phyloP scores from a whole-genome alignment of 2,888 invertebrate species.

The Diarsia mendica region DNA sequence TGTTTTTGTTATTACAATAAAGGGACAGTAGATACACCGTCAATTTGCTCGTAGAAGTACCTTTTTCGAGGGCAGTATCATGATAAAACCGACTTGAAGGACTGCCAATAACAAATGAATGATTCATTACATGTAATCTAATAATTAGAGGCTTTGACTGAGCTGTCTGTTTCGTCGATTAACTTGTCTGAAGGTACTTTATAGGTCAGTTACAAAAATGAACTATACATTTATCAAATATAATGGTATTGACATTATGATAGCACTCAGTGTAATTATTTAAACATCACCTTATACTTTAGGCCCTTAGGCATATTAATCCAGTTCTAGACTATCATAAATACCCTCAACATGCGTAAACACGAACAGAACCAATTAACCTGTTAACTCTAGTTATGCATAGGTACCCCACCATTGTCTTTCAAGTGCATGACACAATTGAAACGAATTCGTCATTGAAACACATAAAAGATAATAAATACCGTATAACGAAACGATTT shows the following conservation, averaged over 20 bases:
- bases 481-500: conserved; percentile 89
- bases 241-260: conserved; percentile 14
- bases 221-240: background rate
- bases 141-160: conserved; percentile 31
- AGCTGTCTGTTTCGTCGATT: conserved; percentile 4
- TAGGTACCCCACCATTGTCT: conserved; percentile 56
- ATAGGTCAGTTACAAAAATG: conserved; percentile 24
- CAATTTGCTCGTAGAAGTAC: background rate
- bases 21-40: background rate
- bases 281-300: conserved; percentile 16
- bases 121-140: conserved; percentile 16
- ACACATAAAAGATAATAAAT: conserved; percentile 74
- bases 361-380: conserved; percentile 53
- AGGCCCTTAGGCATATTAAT: background rate
- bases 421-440: conserved; percentile 62
- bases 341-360: conserved; percentile 52
- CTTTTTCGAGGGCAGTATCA: background rate
- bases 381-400: conserved; percentile 54
- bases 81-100: conserved; percentile 6
- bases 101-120: conserved; percentile 13
- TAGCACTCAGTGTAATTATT: conserved; percentile 13
- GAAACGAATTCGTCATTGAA: conserved; percentile 58
- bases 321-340: conserved; percentile 16
- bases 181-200: background rate
- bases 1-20: background rate